Evolutionary conservation across 2,797 vertebrate genomes (phyloP), one percentile per base, ranked within the genome.

Genomic region (Pseudocheirus occidentalis): DNA sequence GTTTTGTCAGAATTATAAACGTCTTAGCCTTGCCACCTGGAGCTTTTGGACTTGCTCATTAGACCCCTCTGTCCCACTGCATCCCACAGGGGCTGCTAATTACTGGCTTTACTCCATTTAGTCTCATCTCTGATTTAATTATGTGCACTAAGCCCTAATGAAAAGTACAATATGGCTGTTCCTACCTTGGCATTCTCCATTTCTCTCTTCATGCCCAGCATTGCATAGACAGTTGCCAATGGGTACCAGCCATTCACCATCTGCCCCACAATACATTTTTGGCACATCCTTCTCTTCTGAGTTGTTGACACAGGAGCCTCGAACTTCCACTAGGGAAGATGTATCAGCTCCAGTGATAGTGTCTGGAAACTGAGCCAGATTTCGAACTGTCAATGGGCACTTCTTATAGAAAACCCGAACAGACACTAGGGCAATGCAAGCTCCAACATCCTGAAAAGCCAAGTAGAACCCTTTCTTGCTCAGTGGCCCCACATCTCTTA

Each of bases 191-290:
- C 99, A 99, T 98, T 99, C 99, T 93, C 99, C 99, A 53, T 98
- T 99, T 96, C 99, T 99, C 95, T 99, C 99, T 98, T 99, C 99
- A 0, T 99, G 99, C 97, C 99, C 99, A 93, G 99, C 99, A 28
- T 99, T 99, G 98, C 99, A 99, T 40, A 99, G 96, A 95, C 99
- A 99, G 98, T 99, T 99, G 98, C 99, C 99, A 98, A 99, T 99
- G 97, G 99, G 99, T 95, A 99, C 99, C 98, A 99, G 98, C 99
- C 99, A 99, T 96, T 99, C 99, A 0, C 99, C 99, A 94, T 99
- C 99, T 93, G 99, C 99, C 94, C 99, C 99, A 0, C 99, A 99
- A 99, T 99, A 99, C 99, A 99, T 99, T 98, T 99, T 99, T 96
- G 99, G 99, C 98, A 99, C 99, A 98, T 99, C 99, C 97, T 99